These are phyloP conservation scores for Falco rusticolus DNA, from an alignment of 2,797 vertebrate genomes.

Conservation along the genomic window DNA sequence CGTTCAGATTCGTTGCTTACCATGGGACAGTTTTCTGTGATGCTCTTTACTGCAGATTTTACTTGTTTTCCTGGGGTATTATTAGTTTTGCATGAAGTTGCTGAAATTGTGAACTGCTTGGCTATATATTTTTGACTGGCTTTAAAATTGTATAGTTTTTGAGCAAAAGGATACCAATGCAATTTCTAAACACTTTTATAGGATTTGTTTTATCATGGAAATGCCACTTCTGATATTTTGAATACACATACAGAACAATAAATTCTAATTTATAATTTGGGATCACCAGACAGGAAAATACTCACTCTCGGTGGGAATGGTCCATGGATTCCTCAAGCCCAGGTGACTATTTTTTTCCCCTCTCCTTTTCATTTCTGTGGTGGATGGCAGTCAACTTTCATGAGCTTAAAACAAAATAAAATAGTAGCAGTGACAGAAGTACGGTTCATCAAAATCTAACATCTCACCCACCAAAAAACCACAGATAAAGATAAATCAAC, in stretches of 20 bases:
- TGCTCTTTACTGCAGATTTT: slow-evolving; percentile 47
- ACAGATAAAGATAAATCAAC: background rate
- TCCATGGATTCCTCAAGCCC: background rate
- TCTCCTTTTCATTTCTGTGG: background rate
- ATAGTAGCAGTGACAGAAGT: background rate
- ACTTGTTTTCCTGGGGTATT: slow-evolving; percentile 48
- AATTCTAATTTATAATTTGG: background rate
- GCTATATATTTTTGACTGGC: slow-evolving; percentile 21
- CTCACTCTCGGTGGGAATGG: background rate
- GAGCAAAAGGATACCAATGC: slow-evolving; percentile 60
- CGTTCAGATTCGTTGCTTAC: slow-evolving; percentile 72
- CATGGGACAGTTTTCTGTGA: slow-evolving; percentile 27
- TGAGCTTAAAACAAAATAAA: background rate
- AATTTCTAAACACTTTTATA: slow-evolving; percentile 35
- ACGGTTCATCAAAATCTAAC: background rate
- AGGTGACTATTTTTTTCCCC: background rate
- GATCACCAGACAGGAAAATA: background rate
- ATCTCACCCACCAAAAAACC: slow-evolving; percentile 2
- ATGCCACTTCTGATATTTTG: background rate
- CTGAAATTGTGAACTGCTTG: slow-evolving; percentile 20
- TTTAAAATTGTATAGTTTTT: slow-evolving; percentile 38
- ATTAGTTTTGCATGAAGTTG: slow-evolving; percentile 7
- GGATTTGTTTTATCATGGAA: background rate
- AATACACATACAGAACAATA: background rate
- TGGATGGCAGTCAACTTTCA: background rate